Percentiles rank a stretch among this genome's conserved stretches.
Conservation (phyloP, 2,888 invertebrate genomes). For the Melipona beecheii region DNA sequence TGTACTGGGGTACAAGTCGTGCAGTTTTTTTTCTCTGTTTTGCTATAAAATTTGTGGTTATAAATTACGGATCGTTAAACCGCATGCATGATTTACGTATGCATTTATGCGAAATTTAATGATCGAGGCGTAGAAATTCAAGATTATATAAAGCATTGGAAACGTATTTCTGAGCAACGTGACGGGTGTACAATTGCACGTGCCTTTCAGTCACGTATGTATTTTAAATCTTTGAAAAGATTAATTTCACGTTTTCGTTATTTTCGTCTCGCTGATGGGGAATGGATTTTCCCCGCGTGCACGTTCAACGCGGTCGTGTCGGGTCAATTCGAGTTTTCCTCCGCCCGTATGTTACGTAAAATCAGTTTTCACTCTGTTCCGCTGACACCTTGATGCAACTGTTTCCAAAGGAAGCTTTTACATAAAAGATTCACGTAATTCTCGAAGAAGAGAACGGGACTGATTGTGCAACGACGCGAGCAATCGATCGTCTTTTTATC, state of each 20-base stretch:
- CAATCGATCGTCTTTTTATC: constrained; percentile 33
- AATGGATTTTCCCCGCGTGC: background rate
- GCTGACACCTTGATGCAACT: constrained; percentile 20
- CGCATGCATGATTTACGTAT: no score
- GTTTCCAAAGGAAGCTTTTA: constrained; percentile 32
- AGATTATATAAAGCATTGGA: no score
- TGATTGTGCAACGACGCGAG: constrained; percentile 22
- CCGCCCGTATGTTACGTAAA: constrained; percentile 7
- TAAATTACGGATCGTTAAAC: no score
- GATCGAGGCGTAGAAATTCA: no score
- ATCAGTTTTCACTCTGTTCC: constrained; percentile 23
- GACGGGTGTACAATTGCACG: no score
- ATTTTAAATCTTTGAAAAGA: background rate
- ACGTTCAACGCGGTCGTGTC: background rate
- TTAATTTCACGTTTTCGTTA: background rate
- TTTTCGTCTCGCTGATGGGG: background rate
- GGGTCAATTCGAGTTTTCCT: constrained; percentile 2
- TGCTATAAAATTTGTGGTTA: no score
- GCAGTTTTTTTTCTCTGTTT: no score
- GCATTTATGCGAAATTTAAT: no score
- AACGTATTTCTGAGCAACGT: no score
- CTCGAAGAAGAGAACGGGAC: constrained; percentile 9
- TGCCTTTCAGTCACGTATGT: no score
- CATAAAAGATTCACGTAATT: constrained; percentile 50
- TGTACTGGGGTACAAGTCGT: no score